phyloP scores from a whole-genome alignment of 2,888 invertebrate species.

The Eupithecia inturbata region DNA sequence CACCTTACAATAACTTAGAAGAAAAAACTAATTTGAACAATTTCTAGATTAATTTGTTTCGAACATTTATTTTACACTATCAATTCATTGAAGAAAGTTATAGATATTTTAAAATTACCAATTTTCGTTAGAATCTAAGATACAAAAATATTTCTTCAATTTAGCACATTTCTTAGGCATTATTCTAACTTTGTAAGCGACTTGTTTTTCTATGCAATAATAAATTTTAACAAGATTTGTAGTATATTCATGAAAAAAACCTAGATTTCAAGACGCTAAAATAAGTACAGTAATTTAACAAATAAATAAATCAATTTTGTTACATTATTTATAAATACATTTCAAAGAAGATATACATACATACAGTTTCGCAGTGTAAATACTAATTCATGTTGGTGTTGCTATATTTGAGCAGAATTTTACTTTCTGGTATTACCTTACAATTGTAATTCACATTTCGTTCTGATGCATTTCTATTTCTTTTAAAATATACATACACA shows the following conservation, averaged over 20 bases:
- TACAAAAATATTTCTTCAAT: conserved; percentile 44
- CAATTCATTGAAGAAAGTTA: conserved; percentile 29
- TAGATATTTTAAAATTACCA: conserved; percentile 11
- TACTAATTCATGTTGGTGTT: conserved; percentile 5
- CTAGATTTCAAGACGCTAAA: background rate
- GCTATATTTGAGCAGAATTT: background rate
- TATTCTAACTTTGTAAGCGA: background rate
- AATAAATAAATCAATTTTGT: background rate
- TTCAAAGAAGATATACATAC: no score
- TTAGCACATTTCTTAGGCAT: conserved; percentile 32
- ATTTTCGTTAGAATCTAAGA: conserved; percentile 17
- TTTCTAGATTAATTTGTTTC: conserved; percentile 16
- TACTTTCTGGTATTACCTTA: background rate
- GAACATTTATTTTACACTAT: background rate
- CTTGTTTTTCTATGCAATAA: background rate
- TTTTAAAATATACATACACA: background rate
- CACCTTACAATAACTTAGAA: conserved; percentile 61
- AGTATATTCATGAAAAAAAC: background rate
- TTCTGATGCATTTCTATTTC: background rate
- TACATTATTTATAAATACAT: conserved; percentile 46
- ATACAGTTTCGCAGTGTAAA: background rate
- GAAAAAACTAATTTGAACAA: conserved; percentile 36
- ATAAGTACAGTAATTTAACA: background rate
- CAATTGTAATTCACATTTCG: background rate
- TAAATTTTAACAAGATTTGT: background rate